A percentile compares a stretch with the other conserved stretches of the same genome.
Conservation (phyloP, 2,888 invertebrate species). For the Leucophora obtusa region DNA sequence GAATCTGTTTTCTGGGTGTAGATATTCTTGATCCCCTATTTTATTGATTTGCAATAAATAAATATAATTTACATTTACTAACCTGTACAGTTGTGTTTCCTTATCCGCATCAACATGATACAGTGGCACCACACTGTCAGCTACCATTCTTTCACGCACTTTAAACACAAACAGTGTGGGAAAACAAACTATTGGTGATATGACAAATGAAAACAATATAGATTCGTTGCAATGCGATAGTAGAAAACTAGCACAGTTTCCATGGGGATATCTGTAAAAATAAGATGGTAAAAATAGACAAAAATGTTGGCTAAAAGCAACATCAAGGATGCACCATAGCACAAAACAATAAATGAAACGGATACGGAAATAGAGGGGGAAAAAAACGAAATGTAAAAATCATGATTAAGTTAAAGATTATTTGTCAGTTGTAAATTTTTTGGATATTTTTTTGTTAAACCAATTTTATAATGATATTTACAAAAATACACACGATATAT, state of each 20-base stretch:
- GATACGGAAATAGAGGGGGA: not conserved
- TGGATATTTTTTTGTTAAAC: not conserved
- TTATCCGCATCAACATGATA: constrained; percentile 76
- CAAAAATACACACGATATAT: not conserved
- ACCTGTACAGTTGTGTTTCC: constrained; percentile 76
- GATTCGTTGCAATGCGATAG: constrained; percentile 87
- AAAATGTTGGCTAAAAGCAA: constrained; percentile 35
- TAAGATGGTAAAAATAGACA: constrained; percentile 71
- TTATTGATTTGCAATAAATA: too few relatives aligned
- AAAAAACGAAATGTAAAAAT: not conserved
- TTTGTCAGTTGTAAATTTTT: not conserved
- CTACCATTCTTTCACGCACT: constrained; percentile 77
- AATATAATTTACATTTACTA: constrained; percentile 38
- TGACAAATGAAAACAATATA: constrained; percentile 86
- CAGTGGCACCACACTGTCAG: constrained; percentile 70
- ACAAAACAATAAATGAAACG: constrained; percentile 32
- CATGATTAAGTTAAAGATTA: not conserved
- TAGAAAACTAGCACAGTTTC: constrained; percentile 86
- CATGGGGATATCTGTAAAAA: constrained; percentile 86
- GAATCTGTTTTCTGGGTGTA: too few relatives aligned
- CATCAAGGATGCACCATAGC: constrained; percentile 20
- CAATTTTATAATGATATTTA: not conserved
- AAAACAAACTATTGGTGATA: constrained; percentile 89
- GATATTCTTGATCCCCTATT: too few relatives aligned
- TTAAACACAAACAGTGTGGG: constrained; percentile 89